Conservation (phyloP, 2,888 invertebrate genomes). For the Harpalus rubripes region DNA sequence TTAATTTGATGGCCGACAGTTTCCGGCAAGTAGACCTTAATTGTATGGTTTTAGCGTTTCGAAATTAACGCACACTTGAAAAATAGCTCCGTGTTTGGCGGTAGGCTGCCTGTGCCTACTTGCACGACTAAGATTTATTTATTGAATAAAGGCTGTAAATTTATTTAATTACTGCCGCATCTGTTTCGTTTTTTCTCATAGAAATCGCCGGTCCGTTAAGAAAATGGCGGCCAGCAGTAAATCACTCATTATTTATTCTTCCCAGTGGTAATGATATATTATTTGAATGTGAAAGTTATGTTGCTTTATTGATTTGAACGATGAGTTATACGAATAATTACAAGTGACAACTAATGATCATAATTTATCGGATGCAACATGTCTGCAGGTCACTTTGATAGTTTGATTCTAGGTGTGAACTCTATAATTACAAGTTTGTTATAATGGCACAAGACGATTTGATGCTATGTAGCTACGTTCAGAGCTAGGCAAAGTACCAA, state of each 20-base stretch:
- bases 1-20: constrained; percentile 60
- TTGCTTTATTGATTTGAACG: constrained; percentile 31
- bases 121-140: constrained; percentile 59
- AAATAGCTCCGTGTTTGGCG: constrained; percentile 25
- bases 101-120: constrained; percentile 9
- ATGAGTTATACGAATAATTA: constrained; percentile 47
- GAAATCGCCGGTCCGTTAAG: constrained; percentile 26
- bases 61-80: constrained; percentile 62
- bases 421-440: constrained; percentile 3
- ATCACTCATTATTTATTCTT: constrained; percentile 49
- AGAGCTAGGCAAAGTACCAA: too few relatives aligned
- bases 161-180: constrained; percentile 61
- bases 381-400: constrained; percentile 27
- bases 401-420: constrained; percentile 1
- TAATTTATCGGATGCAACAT: constrained; percentile 53
- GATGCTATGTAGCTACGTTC: too few relatives aligned
- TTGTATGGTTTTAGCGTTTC: constrained; percentile 63
- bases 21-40: constrained; percentile 59
- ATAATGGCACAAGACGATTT: neutral
- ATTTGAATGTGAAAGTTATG: constrained; percentile 32
- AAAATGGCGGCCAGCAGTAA: constrained; percentile 24
- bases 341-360: constrained; percentile 49
- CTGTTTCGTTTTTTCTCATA: constrained; percentile 50
- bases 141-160: constrained; percentile 62
- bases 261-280: constrained; percentile 39